Evolutionary conservation across 2,797 vertebrate species (phyloP), one percentile per base, ranked within the genome.

Genomic region (Macropus fuliginosus): DNA sequence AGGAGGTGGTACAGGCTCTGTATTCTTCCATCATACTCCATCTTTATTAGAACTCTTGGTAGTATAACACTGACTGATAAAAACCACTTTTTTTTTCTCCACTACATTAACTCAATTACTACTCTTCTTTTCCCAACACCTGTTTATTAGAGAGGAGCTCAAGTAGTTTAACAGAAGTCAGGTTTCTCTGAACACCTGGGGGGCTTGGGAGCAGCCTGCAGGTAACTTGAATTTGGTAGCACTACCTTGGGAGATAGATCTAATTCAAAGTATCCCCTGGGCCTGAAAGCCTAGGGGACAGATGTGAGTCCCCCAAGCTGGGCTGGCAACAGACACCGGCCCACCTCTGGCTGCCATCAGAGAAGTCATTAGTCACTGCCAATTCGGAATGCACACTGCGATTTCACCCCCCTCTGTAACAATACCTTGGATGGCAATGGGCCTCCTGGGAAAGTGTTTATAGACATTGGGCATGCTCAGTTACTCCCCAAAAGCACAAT

Each of bases 51-150:
- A 97, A 97, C 93, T 94, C 97, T 96, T 97, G 96, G 98, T 98
- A 90, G 46, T 97, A 93, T 97, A 98, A 95, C 96, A 98, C 95
- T 98, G 94, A 96, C 97, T 96, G 98, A 98, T 98, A 98, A 97
- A 98, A 98, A 98, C 92, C 98, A 95, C 97, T 98, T 98, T 98
- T 96, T 98, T 95, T 98, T 98, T 98, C 97, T 98, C 97, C 96
- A 98, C 96, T 97, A 97, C 96, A 98, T 98, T 98, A 98, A 98
- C 97, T 98, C 98, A 98, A 96, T 98, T 97, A 98, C 98, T 91
- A 93, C 97, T 98, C 98, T 96, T 98, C 97, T 98, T 98, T 97
- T 97, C 97, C 91, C 95, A 96, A 96, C 98, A 98, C 98, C 98
- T 98, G 98, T 98, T 98, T 98, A 96, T 98, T 97, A 98, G 98